A percentile compares a stretch with the other conserved stretches of the same genome.
These are phyloP conservation scores for Motacilla tschutschensis DNA, from an alignment of 2,113 vertebrate species.

Conservation along the genomic window DNA sequence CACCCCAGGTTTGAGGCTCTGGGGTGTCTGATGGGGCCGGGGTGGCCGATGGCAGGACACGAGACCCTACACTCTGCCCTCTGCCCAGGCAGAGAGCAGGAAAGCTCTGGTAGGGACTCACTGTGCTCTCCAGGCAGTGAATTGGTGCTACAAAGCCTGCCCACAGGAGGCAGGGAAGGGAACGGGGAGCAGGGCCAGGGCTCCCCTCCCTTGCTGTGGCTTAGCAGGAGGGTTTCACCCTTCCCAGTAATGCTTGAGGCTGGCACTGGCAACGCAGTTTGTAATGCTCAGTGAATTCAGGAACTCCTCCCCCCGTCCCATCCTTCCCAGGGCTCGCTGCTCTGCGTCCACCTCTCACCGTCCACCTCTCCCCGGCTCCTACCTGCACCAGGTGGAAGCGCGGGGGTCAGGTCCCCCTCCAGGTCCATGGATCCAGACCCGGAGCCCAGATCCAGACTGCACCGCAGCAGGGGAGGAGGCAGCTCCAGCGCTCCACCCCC, in stretches of 20 bases:
- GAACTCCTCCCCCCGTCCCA: fast-evolving
- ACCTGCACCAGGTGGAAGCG: neutral
- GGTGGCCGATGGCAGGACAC: neutral
- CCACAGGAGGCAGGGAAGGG: neutral
- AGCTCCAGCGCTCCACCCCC: neutral
- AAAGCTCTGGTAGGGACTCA: neutral
- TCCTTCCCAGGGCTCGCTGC: neutral
- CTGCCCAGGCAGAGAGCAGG: neutral
- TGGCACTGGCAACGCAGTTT: neutral
- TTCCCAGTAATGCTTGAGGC: neutral
- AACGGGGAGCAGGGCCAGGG: fast-evolving
- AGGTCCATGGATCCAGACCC: neutral
- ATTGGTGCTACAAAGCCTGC: neutral
- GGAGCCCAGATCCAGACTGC: neutral
- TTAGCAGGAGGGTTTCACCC: neutral
- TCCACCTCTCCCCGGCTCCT: neutral
- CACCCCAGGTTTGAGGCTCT: neutral
- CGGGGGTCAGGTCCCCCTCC: neutral
- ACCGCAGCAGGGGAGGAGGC: neutral
- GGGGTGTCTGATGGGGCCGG: neutral
- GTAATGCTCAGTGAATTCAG: neutral
- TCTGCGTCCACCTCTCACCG: neutral
- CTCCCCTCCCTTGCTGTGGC: neutral
- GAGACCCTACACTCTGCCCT: neutral
- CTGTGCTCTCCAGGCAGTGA: fast-evolving